Conservation (phyloP, 2,113 vertebrate species). For the Ophthalmotilapia sp. region DNA sequence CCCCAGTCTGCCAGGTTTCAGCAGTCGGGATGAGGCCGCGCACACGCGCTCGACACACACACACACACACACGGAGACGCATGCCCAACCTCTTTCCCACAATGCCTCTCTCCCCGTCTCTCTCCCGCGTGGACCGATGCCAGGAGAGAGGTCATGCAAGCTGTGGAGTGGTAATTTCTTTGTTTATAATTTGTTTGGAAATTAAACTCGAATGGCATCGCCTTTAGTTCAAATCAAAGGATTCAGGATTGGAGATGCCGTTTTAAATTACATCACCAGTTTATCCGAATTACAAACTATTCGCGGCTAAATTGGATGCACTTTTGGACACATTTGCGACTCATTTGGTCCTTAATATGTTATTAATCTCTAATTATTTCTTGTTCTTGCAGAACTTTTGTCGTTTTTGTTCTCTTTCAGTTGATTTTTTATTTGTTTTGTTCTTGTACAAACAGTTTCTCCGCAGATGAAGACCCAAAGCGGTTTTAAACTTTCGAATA, state of each 20-base stretch:
- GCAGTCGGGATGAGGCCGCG: slow-evolving; percentile 48
- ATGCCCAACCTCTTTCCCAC: slow-evolving; percentile 27
- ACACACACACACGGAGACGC: background rate
- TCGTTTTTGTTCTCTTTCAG: background rate
- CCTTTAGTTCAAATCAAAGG: background rate
- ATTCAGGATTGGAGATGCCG: background rate
- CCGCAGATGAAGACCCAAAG: background rate
- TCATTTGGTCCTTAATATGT: background rate
- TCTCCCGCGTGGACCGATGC: slow-evolving; percentile 30
- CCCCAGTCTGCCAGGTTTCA: slow-evolving; percentile 72
- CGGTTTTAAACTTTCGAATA: slow-evolving; percentile 29
- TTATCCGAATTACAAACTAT: background rate
- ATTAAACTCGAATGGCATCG: slow-evolving; percentile 13
- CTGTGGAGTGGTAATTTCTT: slow-evolving; percentile 52
- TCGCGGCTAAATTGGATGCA: background rate
- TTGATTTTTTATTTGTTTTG: background rate
- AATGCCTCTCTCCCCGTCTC: slow-evolving; percentile 6
- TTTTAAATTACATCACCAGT: background rate
- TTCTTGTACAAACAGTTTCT: background rate
- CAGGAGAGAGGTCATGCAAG: slow-evolving; percentile 53
- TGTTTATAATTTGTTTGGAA: slow-evolving; percentile 61
- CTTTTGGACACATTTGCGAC: background rate
- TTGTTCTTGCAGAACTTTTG: background rate
- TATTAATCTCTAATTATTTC: background rate
- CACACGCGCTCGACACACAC: slow-evolving; percentile 19